A percentile compares a stretch with the other conserved stretches of the same genome.
These are phyloP conservation scores for Rhinichthys klamathensis DNA, from an alignment of 2,113 vertebrate species.

Conservation along the genomic window DNA sequence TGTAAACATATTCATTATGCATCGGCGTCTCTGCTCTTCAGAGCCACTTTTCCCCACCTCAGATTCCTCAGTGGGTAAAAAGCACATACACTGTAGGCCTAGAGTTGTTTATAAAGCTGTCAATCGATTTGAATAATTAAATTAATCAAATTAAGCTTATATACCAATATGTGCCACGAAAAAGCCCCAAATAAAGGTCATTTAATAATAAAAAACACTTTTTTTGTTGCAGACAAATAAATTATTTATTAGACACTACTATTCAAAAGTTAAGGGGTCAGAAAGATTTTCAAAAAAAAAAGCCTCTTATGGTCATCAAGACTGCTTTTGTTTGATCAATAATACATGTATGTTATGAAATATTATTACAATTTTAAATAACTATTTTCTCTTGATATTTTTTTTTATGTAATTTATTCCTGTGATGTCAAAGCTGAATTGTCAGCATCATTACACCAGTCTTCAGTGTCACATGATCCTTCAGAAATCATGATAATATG, in stretches of 20 bases:
- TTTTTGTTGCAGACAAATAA: background rate
- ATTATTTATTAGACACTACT: background rate
- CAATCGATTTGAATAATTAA: background rate
- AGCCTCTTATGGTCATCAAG: background rate
- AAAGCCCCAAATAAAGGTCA: background rate
- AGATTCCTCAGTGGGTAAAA: background rate
- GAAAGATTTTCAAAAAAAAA: background rate
- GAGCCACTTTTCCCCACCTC: background rate
- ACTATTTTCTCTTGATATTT: background rate
- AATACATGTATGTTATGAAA: background rate
- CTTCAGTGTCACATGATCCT: constrained; percentile 1
- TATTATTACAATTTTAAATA: background rate
- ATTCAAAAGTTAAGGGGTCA: background rate
- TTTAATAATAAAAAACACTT: background rate
- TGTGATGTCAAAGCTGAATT: background rate
- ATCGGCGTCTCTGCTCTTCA: background rate
- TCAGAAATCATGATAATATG: background rate
- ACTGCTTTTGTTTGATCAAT: background rate
- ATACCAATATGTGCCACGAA: background rate
- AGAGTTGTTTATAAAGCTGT: background rate
- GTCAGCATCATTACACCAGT: background rate
- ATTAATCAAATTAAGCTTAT: background rate
- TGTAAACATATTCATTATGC: constrained; percentile 46
- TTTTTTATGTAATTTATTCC: background rate
- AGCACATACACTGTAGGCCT: background rate